These are phyloP conservation scores for Bombus cullumanus DNA, from an alignment of 1,140 invertebrate genomes.

Conservation along the genomic window DNA sequence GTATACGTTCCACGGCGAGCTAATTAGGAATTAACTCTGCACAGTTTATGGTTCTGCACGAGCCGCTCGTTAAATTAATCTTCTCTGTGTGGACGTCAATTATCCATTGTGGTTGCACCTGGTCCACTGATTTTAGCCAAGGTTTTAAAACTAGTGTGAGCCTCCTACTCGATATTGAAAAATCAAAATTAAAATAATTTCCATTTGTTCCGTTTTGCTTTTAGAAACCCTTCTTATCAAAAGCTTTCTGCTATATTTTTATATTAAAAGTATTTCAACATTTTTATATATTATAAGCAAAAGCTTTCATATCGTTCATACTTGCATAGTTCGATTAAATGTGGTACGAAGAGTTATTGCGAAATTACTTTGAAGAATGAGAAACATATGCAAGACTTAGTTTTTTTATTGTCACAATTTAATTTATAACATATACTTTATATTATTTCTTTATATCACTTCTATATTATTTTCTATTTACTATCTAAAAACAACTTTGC, in stretches of 20 bases:
- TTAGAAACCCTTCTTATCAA: not conserved
- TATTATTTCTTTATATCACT: too few relatives aligned
- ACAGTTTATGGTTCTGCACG: constrained; percentile 43
- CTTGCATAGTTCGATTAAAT: too few relatives aligned
- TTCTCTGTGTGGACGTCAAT: not conserved
- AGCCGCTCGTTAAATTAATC: constrained; percentile 61
- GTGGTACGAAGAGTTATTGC: too few relatives aligned
- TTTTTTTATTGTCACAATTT: too few relatives aligned
- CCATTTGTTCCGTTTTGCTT: not conserved
- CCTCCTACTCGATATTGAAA: not conserved
- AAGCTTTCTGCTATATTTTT: not conserved
- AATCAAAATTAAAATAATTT: not conserved
- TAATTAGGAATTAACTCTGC: constrained; percentile 59
- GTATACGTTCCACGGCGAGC: constrained; percentile 2
- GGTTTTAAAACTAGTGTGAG: constrained; percentile 32
- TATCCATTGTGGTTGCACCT: constrained; percentile 41
- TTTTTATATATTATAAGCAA: too few relatives aligned
- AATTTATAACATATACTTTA: too few relatives aligned
- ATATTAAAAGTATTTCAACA: too few relatives aligned
- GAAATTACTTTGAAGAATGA: too few relatives aligned
- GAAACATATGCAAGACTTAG: too few relatives aligned
- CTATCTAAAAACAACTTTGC: too few relatives aligned
- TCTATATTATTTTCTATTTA: too few relatives aligned
- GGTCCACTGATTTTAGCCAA: not conserved
- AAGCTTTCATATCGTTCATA: too few relatives aligned